Percentiles rank a stretch among this genome's conserved stretches.
Conservation (phyloP, 2,888 invertebrate species). For the Palloptera scutellata region DNA sequence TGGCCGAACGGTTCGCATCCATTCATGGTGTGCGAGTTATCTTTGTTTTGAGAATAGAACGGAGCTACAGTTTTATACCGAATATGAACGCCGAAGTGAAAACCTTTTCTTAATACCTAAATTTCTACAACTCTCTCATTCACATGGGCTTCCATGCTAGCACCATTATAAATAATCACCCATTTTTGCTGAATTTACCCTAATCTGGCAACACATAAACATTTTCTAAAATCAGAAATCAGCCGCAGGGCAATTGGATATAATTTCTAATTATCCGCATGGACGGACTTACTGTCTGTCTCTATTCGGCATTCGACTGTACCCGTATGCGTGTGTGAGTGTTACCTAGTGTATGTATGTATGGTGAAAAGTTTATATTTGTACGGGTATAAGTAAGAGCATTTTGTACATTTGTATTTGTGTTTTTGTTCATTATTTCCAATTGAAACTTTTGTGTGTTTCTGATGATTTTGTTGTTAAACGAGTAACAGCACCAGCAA, state of each 20-base stretch:
- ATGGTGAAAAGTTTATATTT: background rate
- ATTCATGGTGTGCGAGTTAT: too few species aligned
- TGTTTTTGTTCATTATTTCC: conserved; percentile 14
- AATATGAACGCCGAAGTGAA: too few species aligned
- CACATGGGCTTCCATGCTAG: too few species aligned
- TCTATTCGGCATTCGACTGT: background rate
- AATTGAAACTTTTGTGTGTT: conserved; percentile 19
- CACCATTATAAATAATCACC: too few species aligned
- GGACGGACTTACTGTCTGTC: conserved; percentile 42
- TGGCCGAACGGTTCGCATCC: too few species aligned
- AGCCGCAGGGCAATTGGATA: conserved; percentile 62
- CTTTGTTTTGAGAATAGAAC: too few species aligned
- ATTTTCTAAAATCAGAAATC: conserved; percentile 41
- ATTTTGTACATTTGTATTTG: conserved; percentile 1
- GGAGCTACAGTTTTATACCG: too few species aligned
- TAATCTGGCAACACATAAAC: too few species aligned
- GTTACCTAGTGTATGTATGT: background rate
- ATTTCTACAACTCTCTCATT: too few species aligned
- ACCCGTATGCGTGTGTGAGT: conserved; percentile 13
- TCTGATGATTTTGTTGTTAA: conserved; percentile 9
- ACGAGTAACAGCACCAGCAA: background rate
- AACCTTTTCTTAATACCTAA: too few species aligned
- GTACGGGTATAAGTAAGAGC: background rate
- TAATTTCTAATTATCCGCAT: conserved; percentile 63
- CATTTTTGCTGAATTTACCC: too few species aligned